A percentile compares a stretch with the other conserved stretches of the same genome.
Conservation (phyloP, 2,888 invertebrate genomes). For the Strigamia maritima region DNA sequence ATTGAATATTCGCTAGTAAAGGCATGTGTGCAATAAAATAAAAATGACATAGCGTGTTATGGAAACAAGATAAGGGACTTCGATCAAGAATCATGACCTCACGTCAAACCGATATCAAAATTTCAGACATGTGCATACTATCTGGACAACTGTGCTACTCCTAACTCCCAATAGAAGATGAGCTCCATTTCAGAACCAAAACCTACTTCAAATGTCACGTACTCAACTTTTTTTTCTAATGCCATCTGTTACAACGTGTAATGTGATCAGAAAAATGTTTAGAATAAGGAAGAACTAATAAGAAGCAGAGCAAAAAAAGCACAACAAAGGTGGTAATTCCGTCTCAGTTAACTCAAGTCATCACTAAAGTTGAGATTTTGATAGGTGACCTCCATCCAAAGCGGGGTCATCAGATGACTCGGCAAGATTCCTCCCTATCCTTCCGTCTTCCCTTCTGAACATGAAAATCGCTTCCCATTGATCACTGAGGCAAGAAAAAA, state of each 20-base stretch:
- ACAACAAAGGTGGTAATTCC: neutral
- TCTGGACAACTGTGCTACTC: neutral
- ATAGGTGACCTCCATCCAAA: constrained; percentile 1
- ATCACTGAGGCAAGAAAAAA: constrained; percentile 12
- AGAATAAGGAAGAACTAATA: neutral
- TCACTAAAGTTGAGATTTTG: neutral
- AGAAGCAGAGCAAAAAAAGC: no score
- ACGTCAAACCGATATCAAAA: neutral
- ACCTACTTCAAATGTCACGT: neutral
- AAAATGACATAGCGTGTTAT: no score
- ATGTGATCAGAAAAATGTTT: neutral
- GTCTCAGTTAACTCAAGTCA: neutral
- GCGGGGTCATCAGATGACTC: neutral
- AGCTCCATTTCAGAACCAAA: neutral
- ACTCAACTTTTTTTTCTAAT: neutral
- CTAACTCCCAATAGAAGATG: constrained; percentile 2
- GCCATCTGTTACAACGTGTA: neutral
- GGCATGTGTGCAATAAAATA: no score
- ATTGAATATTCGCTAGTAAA: no score
- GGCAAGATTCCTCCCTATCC: constrained; percentile 6
- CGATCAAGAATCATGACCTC: neutral
- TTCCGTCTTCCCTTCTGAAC: constrained; percentile 17
- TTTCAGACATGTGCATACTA: neutral
- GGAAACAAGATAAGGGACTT: neutral
- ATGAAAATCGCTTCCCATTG: constrained; percentile 27